These are phyloP conservation scores for Pissodes strobi DNA, from an alignment of 1,140 invertebrate species.

Conservation along the genomic window DNA sequence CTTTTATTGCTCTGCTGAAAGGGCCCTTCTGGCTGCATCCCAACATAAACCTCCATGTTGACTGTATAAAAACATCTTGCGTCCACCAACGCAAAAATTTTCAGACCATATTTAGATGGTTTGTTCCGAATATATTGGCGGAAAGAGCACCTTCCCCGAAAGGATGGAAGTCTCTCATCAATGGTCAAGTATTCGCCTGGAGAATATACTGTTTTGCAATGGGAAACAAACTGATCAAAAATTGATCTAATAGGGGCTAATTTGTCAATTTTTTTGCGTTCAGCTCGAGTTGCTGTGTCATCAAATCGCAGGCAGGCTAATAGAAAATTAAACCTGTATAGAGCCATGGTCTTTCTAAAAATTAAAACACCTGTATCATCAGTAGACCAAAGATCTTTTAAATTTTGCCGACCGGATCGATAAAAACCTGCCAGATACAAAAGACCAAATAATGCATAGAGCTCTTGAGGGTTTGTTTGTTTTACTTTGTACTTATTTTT, in stretches of 20 bases:
- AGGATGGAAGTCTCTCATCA: conserved; percentile 19
- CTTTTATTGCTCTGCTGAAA: conserved; percentile 3
- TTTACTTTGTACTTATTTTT: conserved; percentile 5
- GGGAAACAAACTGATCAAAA: conserved; percentile 2
- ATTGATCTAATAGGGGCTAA: conserved; percentile 1
- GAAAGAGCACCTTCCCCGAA: conserved; percentile 2
- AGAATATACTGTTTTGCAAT: neutral
- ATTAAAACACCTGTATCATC: conserved; percentile 47
- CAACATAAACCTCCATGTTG: conserved; percentile 24
- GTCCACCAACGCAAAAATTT: conserved; percentile 24
- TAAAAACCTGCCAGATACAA: conserved; percentile 17
- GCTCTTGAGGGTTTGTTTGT: conserved; percentile 10
- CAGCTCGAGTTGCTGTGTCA: conserved; percentile 11
- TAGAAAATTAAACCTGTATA: conserved; percentile 40
- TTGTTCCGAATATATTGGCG: conserved; percentile 54
- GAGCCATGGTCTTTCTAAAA: conserved; percentile 47
- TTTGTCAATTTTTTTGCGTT: neutral
- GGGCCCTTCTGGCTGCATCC: conserved; percentile 9
- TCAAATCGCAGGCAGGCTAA: conserved; percentile 5
- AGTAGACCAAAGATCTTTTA: conserved; percentile 34
- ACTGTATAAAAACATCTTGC: conserved; percentile 7
- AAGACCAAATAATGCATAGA: conserved; percentile 20
- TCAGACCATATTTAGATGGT: conserved; percentile 36
- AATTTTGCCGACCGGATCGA: conserved; percentile 2
- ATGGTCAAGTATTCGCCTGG: conserved; percentile 1